Base-by-base conservation (phyloP, 2,888 invertebrate species). In the Dasysyrphus tricinctus region DNA sequence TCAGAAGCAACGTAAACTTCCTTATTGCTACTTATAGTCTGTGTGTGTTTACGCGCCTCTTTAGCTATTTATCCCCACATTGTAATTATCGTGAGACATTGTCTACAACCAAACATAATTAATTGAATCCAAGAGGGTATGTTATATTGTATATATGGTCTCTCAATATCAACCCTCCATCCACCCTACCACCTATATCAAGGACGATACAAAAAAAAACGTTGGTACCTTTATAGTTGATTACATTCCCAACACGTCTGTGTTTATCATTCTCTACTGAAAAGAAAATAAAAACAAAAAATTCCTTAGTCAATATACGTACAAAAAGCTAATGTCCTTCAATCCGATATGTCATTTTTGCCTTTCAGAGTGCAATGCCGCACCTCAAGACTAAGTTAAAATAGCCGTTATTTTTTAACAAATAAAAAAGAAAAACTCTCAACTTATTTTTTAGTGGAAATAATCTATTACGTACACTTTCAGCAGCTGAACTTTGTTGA, bases 71-170 rank as follows among this genome's bases (percentile, higher is more conserved):
- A 80, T 49, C 11, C 37, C 9, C 32, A 69, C 32, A 61, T 61
- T 80, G 75, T 76, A 74, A 85, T 80, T 85, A 80, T 37, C 34
- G 8, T 61, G 34, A 24, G 61, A 67, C 77, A 85, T 85, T 65
- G 56, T 56, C 32, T 74, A 77, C 39, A 57, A 34, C 39, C 49
- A 39, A 34, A 39, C 37, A 77, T 74, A 57, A 57, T 77, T 77
- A 78, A 70, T 74, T 81, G 34, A 42, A 61, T 57, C 29, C 47
- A 24, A 37, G 47, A 59, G 67, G 59, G 57, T 76, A 76, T 59
- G n/a, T n/a, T n/a, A n/a, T 44, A 73, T 67, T 19, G 54, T n/a
- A 5, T 24, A 24, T 16, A 37, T 74, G 67, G n/a, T 39, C 12
- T 54, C 47, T 74, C 67, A 69, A 39, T 42, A 69, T 42, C 44